phyloP scores from a whole-genome alignment of 1,140 invertebrate species.

The Drosophila guanche region DNA sequence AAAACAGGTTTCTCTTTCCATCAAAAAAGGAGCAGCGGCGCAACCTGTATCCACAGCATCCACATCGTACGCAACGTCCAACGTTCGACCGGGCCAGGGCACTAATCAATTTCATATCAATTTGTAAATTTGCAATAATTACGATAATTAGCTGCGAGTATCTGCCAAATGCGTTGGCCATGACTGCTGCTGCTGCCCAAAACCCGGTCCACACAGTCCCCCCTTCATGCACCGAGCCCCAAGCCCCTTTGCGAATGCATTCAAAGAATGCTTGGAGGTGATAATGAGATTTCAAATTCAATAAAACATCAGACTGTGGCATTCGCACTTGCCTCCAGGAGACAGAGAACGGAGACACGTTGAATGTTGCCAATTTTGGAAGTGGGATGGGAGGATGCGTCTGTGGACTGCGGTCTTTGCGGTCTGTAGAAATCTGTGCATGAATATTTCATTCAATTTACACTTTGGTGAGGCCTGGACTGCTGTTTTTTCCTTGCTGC shows the following conservation, averaged over 20 bases:
- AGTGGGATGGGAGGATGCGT: slow-evolving; percentile 1
- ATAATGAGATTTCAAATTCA: slow-evolving; percentile 81
- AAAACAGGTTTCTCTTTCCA: slow-evolving; percentile 25
- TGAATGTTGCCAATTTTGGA: slow-evolving; percentile 67
- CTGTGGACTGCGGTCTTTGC: background rate
- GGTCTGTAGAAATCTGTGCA: slow-evolving; percentile 64
- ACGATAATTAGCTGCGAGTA: slow-evolving; percentile 82
- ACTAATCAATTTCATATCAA: slow-evolving; percentile 84
- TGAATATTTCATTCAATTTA: slow-evolving; percentile 82
- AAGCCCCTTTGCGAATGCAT: slow-evolving; percentile 55
- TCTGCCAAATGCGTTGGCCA: slow-evolving; percentile 59
- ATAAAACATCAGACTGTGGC: slow-evolving; percentile 61
- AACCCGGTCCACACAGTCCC: background rate
- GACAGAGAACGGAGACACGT: no score
- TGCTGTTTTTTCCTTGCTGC: slow-evolving; percentile 29
- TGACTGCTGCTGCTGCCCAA: slow-evolving; percentile 31
- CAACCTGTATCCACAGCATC: slow-evolving; percentile 32
- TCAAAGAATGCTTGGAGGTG: slow-evolving; percentile 77
- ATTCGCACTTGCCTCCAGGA: slow-evolving; percentile 38
- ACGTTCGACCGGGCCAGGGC: slow-evolving; percentile 34
- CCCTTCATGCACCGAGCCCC: background rate
- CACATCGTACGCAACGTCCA: slow-evolving; percentile 21
- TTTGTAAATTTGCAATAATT: slow-evolving; percentile 84
- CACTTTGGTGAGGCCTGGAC: slow-evolving; percentile 46
- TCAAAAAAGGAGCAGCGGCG: background rate